These are phyloP conservation scores for Vireo altiloquus DNA, from an alignment of 2,113 vertebrate species.

Conservation along the genomic window DNA sequence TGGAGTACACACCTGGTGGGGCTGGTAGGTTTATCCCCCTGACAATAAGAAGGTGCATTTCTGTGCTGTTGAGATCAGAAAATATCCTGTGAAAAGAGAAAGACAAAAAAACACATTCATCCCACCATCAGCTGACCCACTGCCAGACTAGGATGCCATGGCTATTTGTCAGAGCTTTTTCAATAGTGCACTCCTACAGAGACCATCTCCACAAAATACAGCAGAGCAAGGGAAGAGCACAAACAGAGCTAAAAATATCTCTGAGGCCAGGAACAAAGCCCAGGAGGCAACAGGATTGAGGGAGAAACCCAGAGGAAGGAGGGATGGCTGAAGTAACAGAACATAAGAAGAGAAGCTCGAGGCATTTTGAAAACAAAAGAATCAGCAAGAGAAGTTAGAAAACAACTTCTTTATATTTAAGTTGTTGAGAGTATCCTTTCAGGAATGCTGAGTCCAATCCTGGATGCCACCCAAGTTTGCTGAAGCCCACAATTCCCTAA, in stretches of 20 bases:
- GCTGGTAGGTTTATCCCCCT: conserved; percentile 93
- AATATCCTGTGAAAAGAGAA: conserved; percentile 82
- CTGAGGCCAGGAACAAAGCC: background rate
- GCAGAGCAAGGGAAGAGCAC: background rate
- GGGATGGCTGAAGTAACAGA: background rate
- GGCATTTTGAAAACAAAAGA: background rate
- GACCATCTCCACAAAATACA: background rate
- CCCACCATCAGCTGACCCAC: background rate
- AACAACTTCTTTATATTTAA: background rate
- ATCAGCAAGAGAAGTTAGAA: background rate
- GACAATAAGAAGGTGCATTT: conserved; percentile 90
- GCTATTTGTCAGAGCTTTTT: background rate
- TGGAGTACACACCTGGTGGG: conserved; percentile 79
- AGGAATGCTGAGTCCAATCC: background rate
- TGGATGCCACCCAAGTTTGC: background rate
- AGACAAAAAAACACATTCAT: background rate
- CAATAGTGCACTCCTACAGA: background rate
- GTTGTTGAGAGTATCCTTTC: background rate
- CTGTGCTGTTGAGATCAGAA: conserved; percentile 94
- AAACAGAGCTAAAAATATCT: background rate
- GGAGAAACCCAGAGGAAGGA: background rate
- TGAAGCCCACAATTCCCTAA: background rate
- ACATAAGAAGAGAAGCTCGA: background rate
- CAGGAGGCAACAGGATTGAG: background rate
- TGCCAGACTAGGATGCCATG: background rate